Evolutionary conservation across 2,888 invertebrate species (phyloP).

Genomic region (Campoletis raptor): DNA sequence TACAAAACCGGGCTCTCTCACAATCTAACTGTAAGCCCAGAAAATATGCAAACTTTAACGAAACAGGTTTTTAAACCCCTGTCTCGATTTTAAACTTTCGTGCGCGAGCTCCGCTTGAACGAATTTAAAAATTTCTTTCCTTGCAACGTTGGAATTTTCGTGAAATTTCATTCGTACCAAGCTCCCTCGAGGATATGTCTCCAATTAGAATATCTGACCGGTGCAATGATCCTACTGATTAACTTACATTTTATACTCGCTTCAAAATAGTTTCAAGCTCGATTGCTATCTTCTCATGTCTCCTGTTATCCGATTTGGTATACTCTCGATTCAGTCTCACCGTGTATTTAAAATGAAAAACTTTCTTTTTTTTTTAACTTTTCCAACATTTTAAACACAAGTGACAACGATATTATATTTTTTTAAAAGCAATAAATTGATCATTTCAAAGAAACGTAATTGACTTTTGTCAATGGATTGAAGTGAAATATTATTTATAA

Average conservation of each 20-base stretch:
- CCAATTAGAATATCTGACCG: background rate
- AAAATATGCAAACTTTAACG: conserved; percentile 29
- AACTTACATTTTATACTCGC: background rate
- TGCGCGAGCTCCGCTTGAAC: background rate
- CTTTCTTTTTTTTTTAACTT: background rate
- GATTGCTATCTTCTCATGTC: background rate
- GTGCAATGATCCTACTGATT: background rate
- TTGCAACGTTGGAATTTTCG: background rate
- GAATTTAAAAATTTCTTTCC: background rate
- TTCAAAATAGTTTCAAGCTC: background rate
- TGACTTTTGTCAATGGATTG: too few relatives aligned
- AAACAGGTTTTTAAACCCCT: background rate
- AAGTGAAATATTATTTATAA: too few relatives aligned
- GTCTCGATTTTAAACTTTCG: background rate
- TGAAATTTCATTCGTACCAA: background rate
- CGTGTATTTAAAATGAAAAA: background rate
- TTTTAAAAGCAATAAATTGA: background rate
- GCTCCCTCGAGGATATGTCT: background rate
- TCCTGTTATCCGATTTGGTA: background rate
- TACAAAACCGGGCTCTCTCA: conserved; percentile 1
- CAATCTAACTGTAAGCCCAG: background rate
- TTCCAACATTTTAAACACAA: background rate
- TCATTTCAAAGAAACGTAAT: background rate
- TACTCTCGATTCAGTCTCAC: too few relatives aligned
- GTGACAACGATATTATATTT: background rate